Percentiles rank a stretch among this genome's conserved stretches.
These are phyloP conservation scores for Zapornia atra DNA, from an alignment of 2,113 vertebrate genomes.

Conservation along the genomic window DNA sequence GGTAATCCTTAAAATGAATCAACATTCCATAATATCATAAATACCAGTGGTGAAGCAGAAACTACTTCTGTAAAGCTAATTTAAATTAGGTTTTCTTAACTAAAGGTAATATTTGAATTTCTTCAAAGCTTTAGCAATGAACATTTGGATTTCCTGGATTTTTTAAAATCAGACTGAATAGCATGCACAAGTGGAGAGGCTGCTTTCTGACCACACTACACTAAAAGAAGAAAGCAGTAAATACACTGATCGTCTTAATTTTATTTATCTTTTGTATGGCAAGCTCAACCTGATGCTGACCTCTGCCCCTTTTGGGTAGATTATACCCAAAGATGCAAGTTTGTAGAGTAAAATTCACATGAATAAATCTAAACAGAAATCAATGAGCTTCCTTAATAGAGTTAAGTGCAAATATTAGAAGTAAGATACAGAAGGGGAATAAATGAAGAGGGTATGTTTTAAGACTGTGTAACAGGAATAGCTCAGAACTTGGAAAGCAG, in stretches of 20 bases:
- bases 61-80: neutral
- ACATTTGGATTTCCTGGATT: neutral
- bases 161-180: neutral
- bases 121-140: neutral
- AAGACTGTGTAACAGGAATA: neutral
- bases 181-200: neutral
- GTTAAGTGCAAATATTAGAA: neutral
- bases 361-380: neutral
- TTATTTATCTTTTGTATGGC: neutral
- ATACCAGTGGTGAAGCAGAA: neutral
- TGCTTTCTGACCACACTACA: neutral
- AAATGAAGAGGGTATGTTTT: neutral
- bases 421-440: neutral
- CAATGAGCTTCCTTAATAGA: neutral
- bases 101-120: neutral
- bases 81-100: neutral
- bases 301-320: neutral
- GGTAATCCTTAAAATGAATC: neutral
- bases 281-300: neutral
- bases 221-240: neutral
- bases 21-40: neutral
- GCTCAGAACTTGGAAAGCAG: neutral
- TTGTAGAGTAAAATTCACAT: neutral
- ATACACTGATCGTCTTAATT: neutral
- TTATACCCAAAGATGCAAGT: neutral